Percentiles rank a stretch among this genome's conserved stretches.
Evolutionary conservation across 1,140 invertebrate species (phyloP).

Genomic region (Temnothorax curvispinosus): DNA sequence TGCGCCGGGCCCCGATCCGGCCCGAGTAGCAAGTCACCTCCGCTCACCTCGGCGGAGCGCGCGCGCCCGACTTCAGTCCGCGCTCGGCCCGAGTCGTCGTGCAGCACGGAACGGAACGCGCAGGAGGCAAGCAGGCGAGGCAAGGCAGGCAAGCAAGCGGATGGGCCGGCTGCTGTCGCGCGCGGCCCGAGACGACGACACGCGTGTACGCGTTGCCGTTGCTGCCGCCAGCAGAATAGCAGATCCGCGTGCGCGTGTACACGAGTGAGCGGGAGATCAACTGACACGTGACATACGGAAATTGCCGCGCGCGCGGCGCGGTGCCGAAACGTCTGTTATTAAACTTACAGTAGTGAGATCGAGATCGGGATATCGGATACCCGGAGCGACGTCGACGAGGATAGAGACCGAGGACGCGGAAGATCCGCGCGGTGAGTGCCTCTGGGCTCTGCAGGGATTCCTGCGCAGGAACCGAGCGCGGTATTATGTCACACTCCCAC

Average conservation of each 20-base stretch:
- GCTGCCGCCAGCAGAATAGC: neutral
- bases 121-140: slow-evolving; percentile 16
- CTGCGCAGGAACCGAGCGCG: slow-evolving; percentile 47
- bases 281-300: slow-evolving; percentile 13
- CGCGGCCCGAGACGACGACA: neutral
- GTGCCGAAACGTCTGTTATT: neutral
- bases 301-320: neutral
- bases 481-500: slow-evolving; percentile 82
- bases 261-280: neutral
- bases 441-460: neutral
- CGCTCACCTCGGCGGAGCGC: slow-evolving; percentile 80
- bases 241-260: neutral
- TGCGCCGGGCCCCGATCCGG: slow-evolving; percentile 49
- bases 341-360: neutral
- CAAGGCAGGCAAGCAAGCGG: neutral
- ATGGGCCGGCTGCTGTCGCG: slow-evolving; percentile 35
- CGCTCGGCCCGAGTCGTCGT: slow-evolving; percentile 74
- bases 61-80: slow-evolving; percentile 68
- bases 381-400: neutral
- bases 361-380: neutral
- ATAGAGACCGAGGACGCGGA: neutral
- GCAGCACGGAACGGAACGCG: slow-evolving; percentile 67
- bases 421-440: slow-evolving; percentile 11
- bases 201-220: neutral
- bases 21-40: slow-evolving; percentile 83